A percentile compares a stretch with the other conserved stretches of the same genome.
phyloP scores from a whole-genome alignment of 2,797 vertebrate species.

The Cynodonichthys magdalenae region DNA sequence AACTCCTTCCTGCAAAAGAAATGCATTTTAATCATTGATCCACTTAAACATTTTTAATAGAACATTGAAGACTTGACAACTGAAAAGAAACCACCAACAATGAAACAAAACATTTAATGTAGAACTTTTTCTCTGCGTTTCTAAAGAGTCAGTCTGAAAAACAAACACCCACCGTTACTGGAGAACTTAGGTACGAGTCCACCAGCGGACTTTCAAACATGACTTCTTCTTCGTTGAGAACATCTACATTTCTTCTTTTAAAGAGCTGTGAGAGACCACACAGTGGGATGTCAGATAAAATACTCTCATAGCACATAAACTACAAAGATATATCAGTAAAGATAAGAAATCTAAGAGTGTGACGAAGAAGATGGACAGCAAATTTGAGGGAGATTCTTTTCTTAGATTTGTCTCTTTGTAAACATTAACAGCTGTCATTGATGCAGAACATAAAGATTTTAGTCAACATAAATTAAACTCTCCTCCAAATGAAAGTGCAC shows the following conservation, averaged over 20 bases:
- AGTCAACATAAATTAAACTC: too few species aligned
- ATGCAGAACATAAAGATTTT: too few species aligned
- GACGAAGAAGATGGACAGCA: neutral
- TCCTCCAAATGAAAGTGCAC: too few species aligned
- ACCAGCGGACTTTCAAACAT: slow-evolving; percentile 92
- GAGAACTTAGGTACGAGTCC: slow-evolving; percentile 89
- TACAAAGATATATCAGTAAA: neutral
- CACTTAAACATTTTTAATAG: neutral
- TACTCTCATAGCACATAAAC: neutral
- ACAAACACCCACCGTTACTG: slow-evolving; percentile 83
- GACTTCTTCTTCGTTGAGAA: slow-evolving; percentile 91
- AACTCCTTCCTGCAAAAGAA: slow-evolving; percentile 87
- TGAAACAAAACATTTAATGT: neutral
- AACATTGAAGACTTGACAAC: neutral
- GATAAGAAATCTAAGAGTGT: neutral
- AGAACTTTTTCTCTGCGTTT: slow-evolving; percentile 1
- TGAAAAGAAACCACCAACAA: neutral
- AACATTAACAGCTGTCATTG: too few species aligned
- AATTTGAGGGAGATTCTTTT: too few species aligned
- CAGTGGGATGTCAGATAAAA: neutral
- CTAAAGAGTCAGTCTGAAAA: slow-evolving; percentile 2
- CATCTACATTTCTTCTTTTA: slow-evolving; percentile 96
- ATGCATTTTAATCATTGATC: slow-evolving; percentile 5
- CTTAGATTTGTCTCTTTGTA: too few species aligned
- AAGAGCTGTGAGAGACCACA: slow-evolving; percentile 84